Conservation (phyloP, 2,888 invertebrate genomes). For the Drosophila longiperda region DNA sequence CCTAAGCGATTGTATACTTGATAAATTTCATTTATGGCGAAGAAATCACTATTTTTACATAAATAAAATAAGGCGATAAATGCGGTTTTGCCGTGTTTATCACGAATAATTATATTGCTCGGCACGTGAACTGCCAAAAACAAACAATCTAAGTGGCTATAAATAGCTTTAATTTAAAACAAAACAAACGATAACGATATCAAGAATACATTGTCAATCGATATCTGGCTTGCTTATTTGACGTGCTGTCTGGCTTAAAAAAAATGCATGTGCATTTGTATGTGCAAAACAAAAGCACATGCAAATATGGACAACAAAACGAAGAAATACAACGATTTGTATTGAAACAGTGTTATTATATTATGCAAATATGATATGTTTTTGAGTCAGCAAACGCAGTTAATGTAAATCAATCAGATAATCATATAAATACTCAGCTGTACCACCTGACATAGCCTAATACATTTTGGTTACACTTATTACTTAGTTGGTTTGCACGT, state of each 20-base stretch:
- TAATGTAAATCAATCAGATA: conserved; percentile 14
- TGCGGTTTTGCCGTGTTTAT: conserved; percentile 27
- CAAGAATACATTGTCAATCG: conserved; percentile 26
- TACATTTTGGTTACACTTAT: not conserved
- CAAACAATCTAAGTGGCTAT: conserved; percentile 19
- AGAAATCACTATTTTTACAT: conserved; percentile 1
- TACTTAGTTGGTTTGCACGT: conserved; percentile 1
- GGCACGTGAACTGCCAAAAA: conserved; percentile 39
- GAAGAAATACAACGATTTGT: conserved; percentile 1
- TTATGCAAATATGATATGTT: not conserved
- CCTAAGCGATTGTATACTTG: conserved; percentile 14
- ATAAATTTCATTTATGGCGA: conserved; percentile 31
- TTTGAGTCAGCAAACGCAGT: conserved; percentile 23
- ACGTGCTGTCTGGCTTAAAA: conserved; percentile 28
- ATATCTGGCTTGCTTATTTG: conserved; percentile 33
- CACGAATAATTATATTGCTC: conserved; percentile 3
- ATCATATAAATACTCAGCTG: not conserved
- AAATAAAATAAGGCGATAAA: conserved; percentile 14
- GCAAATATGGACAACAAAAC: not conserved
- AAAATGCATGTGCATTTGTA: not conserved
- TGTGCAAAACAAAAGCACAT: conserved; percentile 6
- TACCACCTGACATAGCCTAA: conserved; percentile 32
- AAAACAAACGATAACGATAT: conserved; percentile 45
- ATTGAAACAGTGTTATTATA: conserved; percentile 6
- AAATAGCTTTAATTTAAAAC: conserved; percentile 20